Evolutionary conservation across 2,113 vertebrate species (phyloP), one percentile per base, ranked within the genome.

Genomic region (Mormoops blainvillei): DNA sequence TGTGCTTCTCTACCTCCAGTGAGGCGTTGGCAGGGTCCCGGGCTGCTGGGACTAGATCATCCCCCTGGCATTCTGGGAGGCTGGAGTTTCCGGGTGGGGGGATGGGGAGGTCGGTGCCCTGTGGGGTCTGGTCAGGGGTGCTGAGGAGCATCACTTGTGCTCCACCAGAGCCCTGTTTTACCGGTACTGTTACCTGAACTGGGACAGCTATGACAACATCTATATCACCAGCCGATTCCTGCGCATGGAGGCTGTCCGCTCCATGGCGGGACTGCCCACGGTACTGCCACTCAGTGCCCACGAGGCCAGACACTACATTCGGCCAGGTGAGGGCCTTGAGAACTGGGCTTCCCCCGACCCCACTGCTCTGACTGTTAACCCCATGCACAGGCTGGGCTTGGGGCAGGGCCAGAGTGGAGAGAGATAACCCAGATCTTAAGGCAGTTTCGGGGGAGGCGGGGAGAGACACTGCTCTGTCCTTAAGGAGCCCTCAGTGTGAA

Each of bases 151-250:
- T 86, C 54, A 9, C 0, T 0, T 41, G 15, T 2, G 4, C 28
- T 5, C 31, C 31, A 0, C 19, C 97, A 99, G 99, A 52, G 99
- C 99, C 0, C 45, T 98, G 22, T 78, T 85, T 4, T 99, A 99
- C 97, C 98, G 97, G 14, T 97, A 97, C 10, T 73, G 77, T 0
- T 99, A 99, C 96, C 98, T 99, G n/a, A 63, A 36, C 22, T 74
- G 98, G 0, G 98, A 99, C 31, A 13, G 86, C 80, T 99, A 99
- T 0, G 99, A 99, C 97, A 99, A 99, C 45, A 0, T 99, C 38
- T 99, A 99, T 96, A 99, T 99, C 98, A 99, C 98, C 0, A 88
- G 91, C 33, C 95, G 95, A 36, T 99, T 99, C 5, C 81, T 98
- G 77, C 93, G 94, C 41, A 65, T 99, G 92, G 99, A 99, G 89